Percentiles rank a stretch among this genome's conserved stretches.
Conservation (phyloP, 2,888 invertebrate species). For the Calameuta filiformis region DNA sequence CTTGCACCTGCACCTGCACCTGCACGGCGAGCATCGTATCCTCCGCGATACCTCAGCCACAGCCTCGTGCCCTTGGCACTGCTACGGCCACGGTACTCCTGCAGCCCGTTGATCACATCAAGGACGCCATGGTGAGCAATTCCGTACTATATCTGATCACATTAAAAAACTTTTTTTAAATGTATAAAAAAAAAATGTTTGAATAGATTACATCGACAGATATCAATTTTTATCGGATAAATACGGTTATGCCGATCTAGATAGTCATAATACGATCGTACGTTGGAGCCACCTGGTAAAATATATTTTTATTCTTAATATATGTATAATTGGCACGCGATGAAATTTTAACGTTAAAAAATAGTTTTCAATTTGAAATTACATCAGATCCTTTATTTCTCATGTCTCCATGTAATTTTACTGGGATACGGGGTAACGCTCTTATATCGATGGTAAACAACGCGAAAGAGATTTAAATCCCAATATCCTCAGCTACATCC, state of each 20-base stretch:
- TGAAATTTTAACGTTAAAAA: not conserved
- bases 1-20: constrained; percentile 59
- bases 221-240: not conserved
- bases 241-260: no score
- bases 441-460: not conserved
- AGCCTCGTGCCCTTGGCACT: constrained; percentile 49
- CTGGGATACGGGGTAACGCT: not conserved
- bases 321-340: not conserved
- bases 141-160: not conserved
- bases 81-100: constrained; percentile 58
- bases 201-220: not conserved
- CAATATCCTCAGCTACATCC: constrained; percentile 35
- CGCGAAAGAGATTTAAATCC: constrained; percentile 31
- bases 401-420: not conserved
- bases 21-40: constrained; percentile 55
- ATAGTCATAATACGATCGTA: not conserved
- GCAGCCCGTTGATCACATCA: constrained; percentile 62
- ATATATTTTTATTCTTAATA: no score
- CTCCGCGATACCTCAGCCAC: constrained; percentile 47
- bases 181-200: not conserved
- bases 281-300: not conserved
- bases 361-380: not conserved
- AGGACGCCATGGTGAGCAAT: constrained; percentile 63
- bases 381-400: not conserved
- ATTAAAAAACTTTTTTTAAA: not conserved